Conservation (phyloP, 2,113 vertebrate species). For the Aix galericulata region DNA sequence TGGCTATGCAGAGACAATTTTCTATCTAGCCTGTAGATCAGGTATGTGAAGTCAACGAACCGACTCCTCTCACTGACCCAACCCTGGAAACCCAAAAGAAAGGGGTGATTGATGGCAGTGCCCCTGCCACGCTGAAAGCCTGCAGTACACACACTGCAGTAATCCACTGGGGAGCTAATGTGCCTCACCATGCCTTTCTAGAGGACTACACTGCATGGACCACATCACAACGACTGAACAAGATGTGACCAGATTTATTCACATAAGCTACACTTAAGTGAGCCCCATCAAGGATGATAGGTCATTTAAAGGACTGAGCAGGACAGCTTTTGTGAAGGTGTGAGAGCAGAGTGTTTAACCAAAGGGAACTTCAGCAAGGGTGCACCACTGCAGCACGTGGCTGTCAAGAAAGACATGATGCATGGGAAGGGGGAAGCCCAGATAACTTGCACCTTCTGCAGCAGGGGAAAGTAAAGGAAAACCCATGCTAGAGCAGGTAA, state of each 20-base stretch:
- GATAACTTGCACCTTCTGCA: not conserved
- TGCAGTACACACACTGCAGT: not conserved
- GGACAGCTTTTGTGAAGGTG: not conserved
- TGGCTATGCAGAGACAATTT: not conserved
- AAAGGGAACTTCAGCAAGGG: not conserved
- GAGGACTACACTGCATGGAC: not conserved
- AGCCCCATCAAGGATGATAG: not conserved
- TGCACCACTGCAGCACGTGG: not conserved
- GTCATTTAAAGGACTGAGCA: not conserved
- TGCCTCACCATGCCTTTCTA: not conserved
- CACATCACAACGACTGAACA: not conserved
- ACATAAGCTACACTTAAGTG: not conserved
- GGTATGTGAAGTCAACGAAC: not conserved
- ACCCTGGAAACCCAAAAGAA: not conserved
- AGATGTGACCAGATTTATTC: not conserved
- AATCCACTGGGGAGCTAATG: not conserved
- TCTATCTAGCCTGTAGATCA: not conserved
- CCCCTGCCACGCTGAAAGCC: not conserved
- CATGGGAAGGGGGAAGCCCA: not conserved
- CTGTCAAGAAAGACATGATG: not conserved
- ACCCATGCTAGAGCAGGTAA: not conserved
- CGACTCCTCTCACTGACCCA: not conserved
- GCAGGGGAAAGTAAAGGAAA: not conserved
- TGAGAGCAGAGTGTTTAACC: not conserved
- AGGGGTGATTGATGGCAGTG: accelerated